Evolutionary conservation across 2,888 invertebrate species (phyloP).

Genomic region (Ophion costatus): DNA sequence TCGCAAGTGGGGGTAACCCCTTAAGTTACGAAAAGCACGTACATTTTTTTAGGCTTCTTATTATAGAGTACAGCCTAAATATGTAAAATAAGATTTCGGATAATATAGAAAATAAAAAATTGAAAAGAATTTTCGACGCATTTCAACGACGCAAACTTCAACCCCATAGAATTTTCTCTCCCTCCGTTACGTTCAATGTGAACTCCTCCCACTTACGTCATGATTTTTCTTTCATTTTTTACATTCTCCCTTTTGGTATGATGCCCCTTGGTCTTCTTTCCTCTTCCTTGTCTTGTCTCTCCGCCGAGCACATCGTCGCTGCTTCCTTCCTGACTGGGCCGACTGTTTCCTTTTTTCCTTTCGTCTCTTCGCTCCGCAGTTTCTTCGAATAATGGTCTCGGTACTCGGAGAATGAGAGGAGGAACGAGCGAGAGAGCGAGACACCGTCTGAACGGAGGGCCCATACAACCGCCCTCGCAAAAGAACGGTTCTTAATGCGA

Average conservation of each 20-base stretch:
- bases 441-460: constrained; percentile 52
- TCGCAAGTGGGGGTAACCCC: too few species aligned
- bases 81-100: too few species aligned
- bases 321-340: constrained; percentile 44
- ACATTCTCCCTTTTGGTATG: background rate
- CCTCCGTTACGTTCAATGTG: background rate
- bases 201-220: too few species aligned
- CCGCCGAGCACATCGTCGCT: background rate
- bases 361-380: constrained; percentile 17
- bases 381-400: constrained; percentile 60
- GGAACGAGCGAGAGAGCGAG: constrained; percentile 8
- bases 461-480: constrained; percentile 35
- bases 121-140: too few species aligned
- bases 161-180: background rate
- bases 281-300: background rate
- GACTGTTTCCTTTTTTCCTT: constrained; percentile 25
- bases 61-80: too few species aligned
- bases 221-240: too few species aligned
- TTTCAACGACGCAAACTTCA: too few species aligned
- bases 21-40: too few species aligned
- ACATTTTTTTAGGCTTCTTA: too few species aligned
- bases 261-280: constrained; percentile 19
- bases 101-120: background rate
- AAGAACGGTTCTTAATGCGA: constrained; percentile 61
- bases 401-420: constrained; percentile 38